Conservation (phyloP, 53 echinoderm and acorn worm species). For the Pentamera pediparva region DNA sequence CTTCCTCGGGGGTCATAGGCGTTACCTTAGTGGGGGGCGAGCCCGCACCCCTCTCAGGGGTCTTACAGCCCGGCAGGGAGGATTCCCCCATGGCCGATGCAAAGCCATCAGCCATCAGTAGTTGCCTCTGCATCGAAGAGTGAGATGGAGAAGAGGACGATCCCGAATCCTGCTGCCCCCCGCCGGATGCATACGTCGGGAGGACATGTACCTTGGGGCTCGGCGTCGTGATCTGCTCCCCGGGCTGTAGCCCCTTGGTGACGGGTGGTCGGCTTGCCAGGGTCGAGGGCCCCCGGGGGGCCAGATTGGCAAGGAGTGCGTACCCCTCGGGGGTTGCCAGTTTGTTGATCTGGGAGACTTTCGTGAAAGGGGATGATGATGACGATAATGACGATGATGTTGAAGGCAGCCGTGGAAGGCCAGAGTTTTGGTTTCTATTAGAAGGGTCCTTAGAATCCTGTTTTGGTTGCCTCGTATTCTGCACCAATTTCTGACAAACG, state of each 20-base stretch:
- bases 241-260: background rate
- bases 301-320: constrained; percentile 1
- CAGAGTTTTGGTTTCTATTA: background rate
- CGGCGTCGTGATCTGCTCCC: constrained; percentile 21
- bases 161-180: background rate
- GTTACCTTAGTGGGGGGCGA: background rate
- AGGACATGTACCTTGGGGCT: constrained; percentile 26
- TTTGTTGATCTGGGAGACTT: constrained; percentile 25
- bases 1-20: constrained; percentile 3
- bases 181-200: constrained; percentile 1
- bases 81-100: constrained; percentile 5
- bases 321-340: constrained; percentile 16
- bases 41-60: constrained; percentile 15
- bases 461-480: too few species aligned
- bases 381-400: too few species aligned
- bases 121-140: constrained; percentile 16
- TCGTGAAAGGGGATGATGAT: constrained; percentile 12
- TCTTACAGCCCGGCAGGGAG: background rate
- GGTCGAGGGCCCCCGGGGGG: background rate
- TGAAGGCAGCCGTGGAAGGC: background rate
- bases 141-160: background rate
- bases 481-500: too few species aligned
- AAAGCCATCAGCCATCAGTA: too few species aligned
- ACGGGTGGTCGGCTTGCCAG: background rate
- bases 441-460: too few species aligned